Evolutionary conservation across 2,888 invertebrate species (phyloP).

Genomic region (Junonia oenone): DNA sequence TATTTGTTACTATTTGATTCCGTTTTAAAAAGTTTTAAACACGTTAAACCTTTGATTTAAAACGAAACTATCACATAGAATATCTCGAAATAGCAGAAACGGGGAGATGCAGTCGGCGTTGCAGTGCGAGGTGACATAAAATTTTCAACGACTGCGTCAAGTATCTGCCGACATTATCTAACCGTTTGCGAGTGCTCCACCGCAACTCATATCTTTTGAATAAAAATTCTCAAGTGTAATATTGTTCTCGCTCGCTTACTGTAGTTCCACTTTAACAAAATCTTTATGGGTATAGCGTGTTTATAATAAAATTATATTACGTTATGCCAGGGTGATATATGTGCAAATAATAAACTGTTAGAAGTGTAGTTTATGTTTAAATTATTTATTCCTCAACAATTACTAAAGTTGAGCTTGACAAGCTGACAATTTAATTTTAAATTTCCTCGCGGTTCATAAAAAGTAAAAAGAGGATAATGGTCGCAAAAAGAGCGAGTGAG

Average conservation of each 20-base stretch:
- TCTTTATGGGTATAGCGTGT: conserved; percentile 7
- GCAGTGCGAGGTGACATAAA: conserved; percentile 71
- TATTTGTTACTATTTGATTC: not conserved
- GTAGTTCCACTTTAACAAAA: conserved; percentile 26
- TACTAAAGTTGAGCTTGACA: conserved; percentile 14
- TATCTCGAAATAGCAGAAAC: conserved; percentile 30
- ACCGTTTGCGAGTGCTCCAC: conserved; percentile 66
- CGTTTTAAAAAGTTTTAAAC: not conserved
- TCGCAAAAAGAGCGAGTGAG: conserved; percentile 54
- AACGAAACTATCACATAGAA: not conserved
- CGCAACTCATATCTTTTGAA: conserved; percentile 68
- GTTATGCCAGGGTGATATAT: not conserved
- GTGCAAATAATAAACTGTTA: not conserved
- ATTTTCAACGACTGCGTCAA: conserved; percentile 70
- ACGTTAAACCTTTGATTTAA: not conserved
- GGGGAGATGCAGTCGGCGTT: conserved; percentile 49
- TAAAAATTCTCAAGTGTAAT: conserved; percentile 58
- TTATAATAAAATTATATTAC: not conserved
- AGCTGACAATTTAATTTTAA: conserved; percentile 46
- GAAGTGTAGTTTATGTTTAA: not conserved
- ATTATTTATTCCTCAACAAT: conserved; percentile 10
- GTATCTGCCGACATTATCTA: conserved; percentile 73
- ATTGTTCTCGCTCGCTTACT: conserved; percentile 38
- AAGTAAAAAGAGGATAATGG: conserved; percentile 52
- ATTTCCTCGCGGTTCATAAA: conserved; percentile 32